These are phyloP conservation scores for Mycteria americana DNA, from an alignment of 2,797 vertebrate species.

Conservation along the genomic window DNA sequence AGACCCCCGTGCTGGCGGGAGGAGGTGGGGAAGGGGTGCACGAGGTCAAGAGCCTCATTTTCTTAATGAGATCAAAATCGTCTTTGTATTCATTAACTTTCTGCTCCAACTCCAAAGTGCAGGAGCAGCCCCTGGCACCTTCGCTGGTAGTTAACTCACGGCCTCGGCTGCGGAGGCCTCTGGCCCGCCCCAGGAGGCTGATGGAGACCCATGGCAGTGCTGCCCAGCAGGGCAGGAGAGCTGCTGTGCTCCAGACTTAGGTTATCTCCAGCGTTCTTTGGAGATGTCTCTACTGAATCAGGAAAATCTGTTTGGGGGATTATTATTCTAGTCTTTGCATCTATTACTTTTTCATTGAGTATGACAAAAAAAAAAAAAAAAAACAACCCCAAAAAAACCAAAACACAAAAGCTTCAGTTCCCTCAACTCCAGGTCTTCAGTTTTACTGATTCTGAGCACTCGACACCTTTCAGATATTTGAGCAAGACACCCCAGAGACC, in stretches of 20 bases:
- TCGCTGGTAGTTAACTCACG: accelerated
- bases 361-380: not conserved
- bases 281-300: not conserved
- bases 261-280: not conserved
- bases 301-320: not conserved
- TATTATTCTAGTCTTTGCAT: not conserved
- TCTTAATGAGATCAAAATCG: not conserved
- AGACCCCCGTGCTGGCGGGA: not conserved
- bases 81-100: not conserved
- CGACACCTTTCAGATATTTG: not conserved
- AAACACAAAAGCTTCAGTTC: not conserved
- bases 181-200: not conserved
- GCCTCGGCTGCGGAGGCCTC: not conserved
- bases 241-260: not conserved
- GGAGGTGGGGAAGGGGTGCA: not conserved
- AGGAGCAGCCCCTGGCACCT: not conserved
- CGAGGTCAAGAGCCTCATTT: not conserved
- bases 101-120: not conserved
- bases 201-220: accelerated
- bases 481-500: not conserved
- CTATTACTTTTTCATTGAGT: not conserved
- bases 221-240: not conserved
- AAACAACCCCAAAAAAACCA: no score
- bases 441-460: not conserved
- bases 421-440: not conserved